Conservation (phyloP, 1,140 invertebrate genomes). For the Anastrepha obliqua region DNA sequence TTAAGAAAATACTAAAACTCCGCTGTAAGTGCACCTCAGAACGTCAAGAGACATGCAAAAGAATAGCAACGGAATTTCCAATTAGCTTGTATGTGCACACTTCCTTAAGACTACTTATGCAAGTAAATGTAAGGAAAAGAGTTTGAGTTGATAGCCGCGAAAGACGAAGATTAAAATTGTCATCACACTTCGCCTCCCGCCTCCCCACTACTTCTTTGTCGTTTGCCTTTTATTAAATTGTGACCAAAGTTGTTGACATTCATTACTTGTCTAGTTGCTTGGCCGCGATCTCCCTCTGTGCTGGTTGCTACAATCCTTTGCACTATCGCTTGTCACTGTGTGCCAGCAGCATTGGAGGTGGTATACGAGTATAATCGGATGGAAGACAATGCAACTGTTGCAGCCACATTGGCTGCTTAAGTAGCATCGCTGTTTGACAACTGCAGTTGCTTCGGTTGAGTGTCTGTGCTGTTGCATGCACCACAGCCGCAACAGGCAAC, state of each 20-base stretch:
- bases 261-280: slow-evolving; percentile 18
- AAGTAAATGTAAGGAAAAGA: background rate
- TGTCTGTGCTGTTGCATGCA: background rate
- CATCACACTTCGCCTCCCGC: background rate
- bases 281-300: background rate
- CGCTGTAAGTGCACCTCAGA: no score
- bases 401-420: background rate
- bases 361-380: background rate
- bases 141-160: background rate
- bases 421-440: background rate
- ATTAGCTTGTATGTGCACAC: no score
- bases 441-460: background rate
- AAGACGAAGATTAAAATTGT: background rate
- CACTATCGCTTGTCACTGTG: background rate
- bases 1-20: no score
- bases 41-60: no score
- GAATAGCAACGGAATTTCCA: no score
- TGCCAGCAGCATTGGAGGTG: background rate
- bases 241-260: slow-evolving; percentile 16
- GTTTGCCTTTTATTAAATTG: background rate
- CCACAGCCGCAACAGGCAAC: background rate
- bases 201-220: background rate
- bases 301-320: background rate
- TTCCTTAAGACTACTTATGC: no score
- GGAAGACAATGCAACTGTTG: background rate